Evolutionary conservation across 2,888 invertebrate species (phyloP).

Genomic region (Lissocephala sabroskyi): DNA sequence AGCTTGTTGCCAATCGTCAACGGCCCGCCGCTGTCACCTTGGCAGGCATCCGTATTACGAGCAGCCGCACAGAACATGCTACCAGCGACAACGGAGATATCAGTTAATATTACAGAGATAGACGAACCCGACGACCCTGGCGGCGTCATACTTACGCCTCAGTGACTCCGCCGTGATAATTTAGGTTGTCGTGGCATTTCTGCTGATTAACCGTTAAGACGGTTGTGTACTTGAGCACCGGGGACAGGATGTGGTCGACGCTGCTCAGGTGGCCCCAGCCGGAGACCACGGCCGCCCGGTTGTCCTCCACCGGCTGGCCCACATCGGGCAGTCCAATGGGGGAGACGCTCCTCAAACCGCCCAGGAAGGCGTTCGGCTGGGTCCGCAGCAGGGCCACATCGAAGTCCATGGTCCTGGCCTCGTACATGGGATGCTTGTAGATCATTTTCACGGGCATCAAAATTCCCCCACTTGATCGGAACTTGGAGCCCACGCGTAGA

Average conservation of each 20-base stretch:
- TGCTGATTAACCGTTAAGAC: conserved; percentile 60
- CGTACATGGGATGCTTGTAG: conserved; percentile 64
- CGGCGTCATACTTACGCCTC: conserved; percentile 61
- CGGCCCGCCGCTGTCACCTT: conserved; percentile 69
- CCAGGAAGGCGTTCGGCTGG: conserved; percentile 34
- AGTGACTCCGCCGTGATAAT: conserved; percentile 58
- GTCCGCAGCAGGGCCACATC: conserved; percentile 66
- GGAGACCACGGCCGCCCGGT: conserved; percentile 51
- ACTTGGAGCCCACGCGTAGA: conserved; percentile 55
- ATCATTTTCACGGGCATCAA: conserved; percentile 52
- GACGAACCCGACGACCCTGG: neutral
- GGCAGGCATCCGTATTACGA: conserved; percentile 65
- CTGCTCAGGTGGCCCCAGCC: conserved; percentile 69
- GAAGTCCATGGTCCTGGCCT: conserved; percentile 62
- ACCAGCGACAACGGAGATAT: conserved; percentile 2
- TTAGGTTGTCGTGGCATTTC: conserved; percentile 48
- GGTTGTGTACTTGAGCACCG: conserved; percentile 57
- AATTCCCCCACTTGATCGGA: conserved; percentile 51
- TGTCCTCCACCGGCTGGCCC: conserved; percentile 35
- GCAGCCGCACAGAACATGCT: conserved; percentile 70
- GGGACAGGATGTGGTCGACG: conserved; percentile 47
- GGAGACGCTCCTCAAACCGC: conserved; percentile 39
- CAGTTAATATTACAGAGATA: neutral
- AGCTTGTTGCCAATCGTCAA: conserved; percentile 53
- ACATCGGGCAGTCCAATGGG: conserved; percentile 48